A percentile compares a stretch with the other conserved stretches of the same genome.
These are phyloP conservation scores for Scaeva pyrastri DNA, from an alignment of 2,888 invertebrate species.

Conservation along the genomic window DNA sequence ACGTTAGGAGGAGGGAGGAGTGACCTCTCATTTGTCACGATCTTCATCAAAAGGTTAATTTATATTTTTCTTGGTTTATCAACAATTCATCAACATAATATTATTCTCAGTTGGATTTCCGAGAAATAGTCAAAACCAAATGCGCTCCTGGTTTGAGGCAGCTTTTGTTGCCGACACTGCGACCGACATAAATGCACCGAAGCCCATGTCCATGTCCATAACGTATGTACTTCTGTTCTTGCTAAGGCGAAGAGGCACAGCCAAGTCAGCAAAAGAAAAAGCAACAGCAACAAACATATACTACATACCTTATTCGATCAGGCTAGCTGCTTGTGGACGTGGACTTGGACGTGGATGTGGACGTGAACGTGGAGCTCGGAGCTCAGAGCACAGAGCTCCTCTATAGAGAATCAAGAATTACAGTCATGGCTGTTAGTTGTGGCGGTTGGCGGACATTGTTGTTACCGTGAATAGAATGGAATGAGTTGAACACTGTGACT, in stretches of 20 bases:
- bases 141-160: slow-evolving; percentile 9
- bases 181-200: slow-evolving; percentile 54
- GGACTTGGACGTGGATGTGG: too few species aligned
- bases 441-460: slow-evolving; percentile 69
- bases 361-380: too few species aligned
- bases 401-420: slow-evolving; percentile 75
- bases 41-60: too few species aligned
- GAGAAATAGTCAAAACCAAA: background rate
- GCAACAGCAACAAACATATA: slow-evolving; percentile 18
- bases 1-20: too few species aligned
- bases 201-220: slow-evolving; percentile 72
- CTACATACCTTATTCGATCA: slow-evolving; percentile 30
- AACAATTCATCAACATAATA: too few species aligned
- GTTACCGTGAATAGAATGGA: slow-evolving; percentile 73
- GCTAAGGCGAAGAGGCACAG: background rate
- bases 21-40: too few species aligned
- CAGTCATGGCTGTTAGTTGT: slow-evolving; percentile 68
- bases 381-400: too few species aligned
- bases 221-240: slow-evolving; percentile 56
- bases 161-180: slow-evolving; percentile 11
- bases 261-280: slow-evolving; percentile 23
- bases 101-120: background rate
- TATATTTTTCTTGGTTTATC: too few species aligned
- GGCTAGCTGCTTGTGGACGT: slow-evolving; percentile 9
- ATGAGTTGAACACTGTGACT: slow-evolving; percentile 74